Conservation (phyloP, 2,113 vertebrate genomes). For the Ranitomeya variabilis region DNA sequence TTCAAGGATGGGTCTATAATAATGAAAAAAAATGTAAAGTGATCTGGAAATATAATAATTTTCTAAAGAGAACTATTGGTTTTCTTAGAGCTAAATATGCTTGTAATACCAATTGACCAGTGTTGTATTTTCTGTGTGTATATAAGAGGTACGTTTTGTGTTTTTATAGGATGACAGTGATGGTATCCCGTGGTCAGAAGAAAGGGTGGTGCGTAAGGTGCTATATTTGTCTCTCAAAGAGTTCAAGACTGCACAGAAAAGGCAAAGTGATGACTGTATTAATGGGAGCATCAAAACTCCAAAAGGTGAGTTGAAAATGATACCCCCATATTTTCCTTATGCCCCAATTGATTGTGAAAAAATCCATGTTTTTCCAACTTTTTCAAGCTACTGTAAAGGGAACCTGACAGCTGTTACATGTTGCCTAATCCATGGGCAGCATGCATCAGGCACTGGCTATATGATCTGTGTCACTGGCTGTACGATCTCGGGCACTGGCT, state of each 20-base stretch:
- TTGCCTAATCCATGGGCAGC: too few species aligned
- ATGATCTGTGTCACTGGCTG: too few species aligned
- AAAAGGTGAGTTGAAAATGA: slow-evolving; percentile 77
- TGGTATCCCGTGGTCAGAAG: slow-evolving; percentile 99
- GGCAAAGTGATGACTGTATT: slow-evolving; percentile 85
- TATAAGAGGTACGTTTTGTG: slow-evolving; percentile 5
- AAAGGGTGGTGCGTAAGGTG: slow-evolving; percentile 96
- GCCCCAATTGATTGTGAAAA: not conserved
- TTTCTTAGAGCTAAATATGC: too few species aligned
- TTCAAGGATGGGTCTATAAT: not conserved
- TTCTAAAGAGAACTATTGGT: too few species aligned
- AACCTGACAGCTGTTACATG: too few species aligned
- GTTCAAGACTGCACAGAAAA: slow-evolving; percentile 97
- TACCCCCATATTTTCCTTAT: not conserved
- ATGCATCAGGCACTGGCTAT: too few species aligned
- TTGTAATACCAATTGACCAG: too few species aligned
- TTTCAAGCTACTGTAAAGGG: too few species aligned
- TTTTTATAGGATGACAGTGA: slow-evolving; percentile 93
- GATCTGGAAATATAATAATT: too few species aligned
- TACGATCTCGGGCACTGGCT: too few species aligned
- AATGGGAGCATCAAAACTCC: slow-evolving; percentile 82
- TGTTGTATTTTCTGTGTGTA: not conserved
- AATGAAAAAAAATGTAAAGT: not conserved
- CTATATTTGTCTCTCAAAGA: slow-evolving; percentile 98
- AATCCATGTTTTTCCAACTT: too few species aligned